Percentiles rank a stretch among this genome's conserved stretches.
Conservation (phyloP, 2,888 invertebrate genomes). For the Ceraclea dissimilis region DNA sequence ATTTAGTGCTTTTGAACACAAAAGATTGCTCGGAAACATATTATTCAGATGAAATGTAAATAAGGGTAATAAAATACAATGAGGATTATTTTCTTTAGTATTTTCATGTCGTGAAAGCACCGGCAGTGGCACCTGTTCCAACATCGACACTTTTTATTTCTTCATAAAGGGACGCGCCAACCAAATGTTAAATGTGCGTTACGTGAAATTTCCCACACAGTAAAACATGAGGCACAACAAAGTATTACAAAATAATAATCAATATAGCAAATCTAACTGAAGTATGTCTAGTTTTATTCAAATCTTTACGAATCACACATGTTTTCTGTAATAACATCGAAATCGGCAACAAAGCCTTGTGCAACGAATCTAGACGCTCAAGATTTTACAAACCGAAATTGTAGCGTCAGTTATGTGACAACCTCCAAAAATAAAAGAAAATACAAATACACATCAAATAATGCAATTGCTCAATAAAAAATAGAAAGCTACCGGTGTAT, state of each 20-base stretch:
- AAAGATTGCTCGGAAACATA: no score
- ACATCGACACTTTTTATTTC: no score
- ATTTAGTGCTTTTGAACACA: no score
- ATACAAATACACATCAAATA: neutral
- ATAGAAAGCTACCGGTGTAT: neutral
- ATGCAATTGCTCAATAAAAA: neutral
- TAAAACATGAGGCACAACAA: no score
- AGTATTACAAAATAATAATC: neutral
- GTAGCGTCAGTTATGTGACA: neutral
- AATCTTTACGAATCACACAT: neutral
- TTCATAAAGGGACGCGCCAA: neutral
- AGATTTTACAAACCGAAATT: neutral
- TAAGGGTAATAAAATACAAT: no score
- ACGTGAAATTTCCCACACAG: no score
- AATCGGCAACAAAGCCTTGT: conserved; percentile 5
- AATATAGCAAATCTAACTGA: neutral
- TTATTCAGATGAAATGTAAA: no score
- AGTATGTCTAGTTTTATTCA: neutral
- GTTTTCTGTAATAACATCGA: conserved; percentile 1
- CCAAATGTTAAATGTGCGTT: neutral
- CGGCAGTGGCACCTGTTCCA: no score
- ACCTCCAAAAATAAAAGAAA: neutral
- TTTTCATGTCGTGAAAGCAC: no score
- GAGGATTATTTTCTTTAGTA: no score
- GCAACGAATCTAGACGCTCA: neutral